These are phyloP conservation scores for Lamellibrachia satsuma DNA, from an alignment of 2,888 invertebrate genomes.

Conservation along the genomic window DNA sequence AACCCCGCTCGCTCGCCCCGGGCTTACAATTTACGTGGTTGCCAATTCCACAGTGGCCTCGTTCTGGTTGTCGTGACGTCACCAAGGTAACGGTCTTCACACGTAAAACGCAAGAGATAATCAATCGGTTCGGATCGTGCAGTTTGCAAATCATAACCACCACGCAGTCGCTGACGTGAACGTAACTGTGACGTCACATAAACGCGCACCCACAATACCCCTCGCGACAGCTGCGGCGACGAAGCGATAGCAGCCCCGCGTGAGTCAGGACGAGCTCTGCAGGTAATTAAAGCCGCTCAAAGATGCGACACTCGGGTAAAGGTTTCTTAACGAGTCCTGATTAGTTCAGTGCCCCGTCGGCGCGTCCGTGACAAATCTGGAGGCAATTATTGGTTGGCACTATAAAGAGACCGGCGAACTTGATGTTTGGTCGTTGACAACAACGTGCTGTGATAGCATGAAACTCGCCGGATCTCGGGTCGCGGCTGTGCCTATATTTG, in stretches of 20 bases:
- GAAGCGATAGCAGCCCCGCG: neutral
- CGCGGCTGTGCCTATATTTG: neutral
- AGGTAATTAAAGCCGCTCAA: neutral
- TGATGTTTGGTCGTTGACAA: neutral
- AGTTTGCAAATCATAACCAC: neutral
- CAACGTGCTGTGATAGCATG: neutral
- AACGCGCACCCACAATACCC: neutral
- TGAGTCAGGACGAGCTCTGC: neutral
- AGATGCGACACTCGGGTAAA: neutral
- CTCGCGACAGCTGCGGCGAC: neutral
- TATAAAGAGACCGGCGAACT: neutral
- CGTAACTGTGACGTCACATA: neutral
- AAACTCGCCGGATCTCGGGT: neutral
- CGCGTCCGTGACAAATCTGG: constrained; percentile 10
- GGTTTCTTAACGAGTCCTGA: constrained; percentile 3
- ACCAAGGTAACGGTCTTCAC: neutral
- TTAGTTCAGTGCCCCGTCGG: neutral
- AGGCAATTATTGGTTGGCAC: neutral
- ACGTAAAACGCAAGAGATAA: constrained; percentile 3
- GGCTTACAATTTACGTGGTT: neutral
- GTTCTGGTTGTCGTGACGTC: constrained; percentile 17
- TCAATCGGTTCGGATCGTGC: neutral
- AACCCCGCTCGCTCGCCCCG: neutral
- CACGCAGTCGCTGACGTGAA: neutral
- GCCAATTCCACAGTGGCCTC: constrained; percentile 11